A percentile compares a stretch with the other conserved stretches of the same genome.
phyloP scores from a whole-genome alignment of 2,113 vertebrate genomes.

The Brachypteracias leptosomus region DNA sequence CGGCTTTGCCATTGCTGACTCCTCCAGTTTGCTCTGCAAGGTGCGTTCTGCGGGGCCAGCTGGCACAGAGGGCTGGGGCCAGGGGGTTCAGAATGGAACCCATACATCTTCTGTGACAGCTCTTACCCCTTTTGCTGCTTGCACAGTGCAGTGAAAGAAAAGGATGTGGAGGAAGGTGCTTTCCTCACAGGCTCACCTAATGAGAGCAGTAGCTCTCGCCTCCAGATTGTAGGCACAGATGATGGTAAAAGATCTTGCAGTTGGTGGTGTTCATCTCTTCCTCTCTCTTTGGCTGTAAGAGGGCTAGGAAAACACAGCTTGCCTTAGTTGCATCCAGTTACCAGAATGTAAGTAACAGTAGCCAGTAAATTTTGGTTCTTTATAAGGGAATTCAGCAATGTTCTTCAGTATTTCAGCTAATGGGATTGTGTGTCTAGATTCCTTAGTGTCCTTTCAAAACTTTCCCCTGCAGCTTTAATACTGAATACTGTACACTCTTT shows the following conservation, averaged over 20 bases:
- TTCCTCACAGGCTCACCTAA: neutral
- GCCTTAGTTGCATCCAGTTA: neutral
- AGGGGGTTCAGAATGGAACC: neutral
- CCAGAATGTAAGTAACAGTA: neutral
- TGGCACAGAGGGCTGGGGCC: neutral
- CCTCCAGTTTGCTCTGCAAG: neutral
- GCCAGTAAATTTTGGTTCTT: neutral
- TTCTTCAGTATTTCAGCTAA: neutral
- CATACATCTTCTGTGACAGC: accelerated
- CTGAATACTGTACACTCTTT: neutral
- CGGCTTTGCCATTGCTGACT: neutral
- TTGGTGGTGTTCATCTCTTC: neutral
- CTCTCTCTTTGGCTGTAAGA: neutral
- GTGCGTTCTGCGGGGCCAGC: neutral
- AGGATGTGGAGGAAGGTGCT: neutral
- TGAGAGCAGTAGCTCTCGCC: neutral
- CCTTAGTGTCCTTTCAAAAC: neutral
- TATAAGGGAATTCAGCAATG: neutral
- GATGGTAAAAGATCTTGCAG: neutral
- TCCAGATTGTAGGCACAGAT: accelerated
- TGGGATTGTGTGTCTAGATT: neutral
- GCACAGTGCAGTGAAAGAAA: neutral
- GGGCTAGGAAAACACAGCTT: neutral
- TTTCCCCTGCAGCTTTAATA: neutral
- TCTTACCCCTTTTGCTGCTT: neutral